A percentile compares a stretch with the other conserved stretches of the same genome.
phyloP scores from a whole-genome alignment of 2,888 invertebrate genomes.

The Drosophila atripex region DNA sequence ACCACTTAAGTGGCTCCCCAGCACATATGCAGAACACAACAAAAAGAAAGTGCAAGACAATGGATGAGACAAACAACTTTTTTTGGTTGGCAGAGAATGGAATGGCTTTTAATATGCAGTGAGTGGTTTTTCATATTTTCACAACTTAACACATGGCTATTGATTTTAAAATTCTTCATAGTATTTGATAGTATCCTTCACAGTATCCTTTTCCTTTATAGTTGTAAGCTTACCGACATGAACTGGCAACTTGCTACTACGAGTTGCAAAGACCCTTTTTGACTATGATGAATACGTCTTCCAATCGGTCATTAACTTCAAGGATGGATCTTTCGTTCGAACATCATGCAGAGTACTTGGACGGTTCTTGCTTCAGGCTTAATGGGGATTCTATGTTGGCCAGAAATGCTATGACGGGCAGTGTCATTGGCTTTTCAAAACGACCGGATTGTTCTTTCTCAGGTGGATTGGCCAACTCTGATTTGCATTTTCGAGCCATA shows the following conservation, averaged over 20 bases:
- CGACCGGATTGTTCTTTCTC: constrained; percentile 6
- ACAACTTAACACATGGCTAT: not conserved
- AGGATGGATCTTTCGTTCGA: constrained; percentile 7
- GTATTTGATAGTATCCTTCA: too few species aligned
- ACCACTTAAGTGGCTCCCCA: constrained; percentile 1
- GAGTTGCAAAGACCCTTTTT: not conserved
- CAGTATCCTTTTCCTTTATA: too few species aligned
- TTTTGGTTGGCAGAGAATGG: not conserved
- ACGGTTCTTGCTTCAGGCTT: constrained; percentile 10
- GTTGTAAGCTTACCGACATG: too few species aligned
- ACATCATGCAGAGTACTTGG: not conserved
- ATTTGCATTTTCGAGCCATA: constrained; percentile 32
- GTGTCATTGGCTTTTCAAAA: constrained; percentile 8
- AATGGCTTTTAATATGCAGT: constrained; percentile 1
- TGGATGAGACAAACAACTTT: constrained; percentile 3
- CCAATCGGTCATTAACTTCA: constrained; percentile 5
- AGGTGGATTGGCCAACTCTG: constrained; percentile 26
- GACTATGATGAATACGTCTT: constrained; percentile 4
- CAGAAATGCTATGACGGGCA: constrained; percentile 15
- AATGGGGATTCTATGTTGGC: constrained; percentile 32
- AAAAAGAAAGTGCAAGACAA: not conserved
- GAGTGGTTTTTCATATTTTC: constrained; percentile 1
- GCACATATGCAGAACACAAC: constrained; percentile 1
- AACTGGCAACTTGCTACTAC: not conserved
- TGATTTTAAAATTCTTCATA: not conserved